Percentiles rank a stretch among this genome's conserved stretches.
Conservation (phyloP, 2,888 invertebrate genomes). For the Rugalucina vietnamica region DNA sequence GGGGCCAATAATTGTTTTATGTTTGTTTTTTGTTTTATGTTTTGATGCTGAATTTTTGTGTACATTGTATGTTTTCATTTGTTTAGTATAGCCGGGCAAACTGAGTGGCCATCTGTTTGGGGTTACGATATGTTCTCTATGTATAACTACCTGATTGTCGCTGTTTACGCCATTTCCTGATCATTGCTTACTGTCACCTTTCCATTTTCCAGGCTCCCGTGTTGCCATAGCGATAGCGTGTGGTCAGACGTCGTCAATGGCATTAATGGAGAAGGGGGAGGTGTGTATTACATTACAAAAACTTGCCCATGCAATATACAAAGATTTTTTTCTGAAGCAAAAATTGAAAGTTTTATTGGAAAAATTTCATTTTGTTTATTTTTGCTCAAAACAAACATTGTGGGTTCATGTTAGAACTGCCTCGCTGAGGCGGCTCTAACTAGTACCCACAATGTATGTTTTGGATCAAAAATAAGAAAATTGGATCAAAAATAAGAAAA, state of each 20-base stretch:
- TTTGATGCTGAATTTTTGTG: neutral
- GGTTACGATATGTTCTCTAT: neutral
- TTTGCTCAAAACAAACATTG: neutral
- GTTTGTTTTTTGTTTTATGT: neutral
- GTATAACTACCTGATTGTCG: neutral
- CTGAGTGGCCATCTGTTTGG: neutral
- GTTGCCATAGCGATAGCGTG: conserved; percentile 86
- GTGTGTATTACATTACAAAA: conserved; percentile 72
- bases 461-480: too few relatives aligned
- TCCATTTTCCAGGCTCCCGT: conserved; percentile 79
- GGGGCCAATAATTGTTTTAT: too few relatives aligned
- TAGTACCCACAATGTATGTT: neutral
- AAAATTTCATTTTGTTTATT: neutral
- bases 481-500: too few relatives aligned
- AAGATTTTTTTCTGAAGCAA: neutral
- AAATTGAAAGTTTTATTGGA: neutral
- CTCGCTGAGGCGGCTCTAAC: neutral
- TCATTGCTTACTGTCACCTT: neutral
- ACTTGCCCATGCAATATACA: neutral
- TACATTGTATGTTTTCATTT: neutral
- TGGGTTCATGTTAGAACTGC: neutral
- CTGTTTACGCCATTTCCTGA: neutral
- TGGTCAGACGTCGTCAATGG: conserved; percentile 87
- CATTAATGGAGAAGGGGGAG: conserved; percentile 86
- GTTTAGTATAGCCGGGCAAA: neutral